phyloP scores from a whole-genome alignment of 2,113 vertebrate genomes.

The Archilochus colubris region DNA sequence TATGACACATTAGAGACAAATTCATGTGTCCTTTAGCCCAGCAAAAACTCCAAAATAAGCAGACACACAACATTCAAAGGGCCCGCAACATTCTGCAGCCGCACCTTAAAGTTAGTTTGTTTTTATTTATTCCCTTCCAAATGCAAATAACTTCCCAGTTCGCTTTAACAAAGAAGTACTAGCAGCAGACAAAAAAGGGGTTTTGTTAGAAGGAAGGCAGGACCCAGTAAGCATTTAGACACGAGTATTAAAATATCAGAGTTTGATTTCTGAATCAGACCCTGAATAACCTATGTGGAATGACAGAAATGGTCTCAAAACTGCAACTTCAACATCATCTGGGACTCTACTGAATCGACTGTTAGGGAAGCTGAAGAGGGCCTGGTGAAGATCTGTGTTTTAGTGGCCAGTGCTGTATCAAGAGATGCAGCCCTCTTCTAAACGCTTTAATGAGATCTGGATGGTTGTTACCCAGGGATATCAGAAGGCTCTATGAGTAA shows the following conservation, averaged over 20 bases:
- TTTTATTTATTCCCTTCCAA: conserved; percentile 50
- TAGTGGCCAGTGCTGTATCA: neutral
- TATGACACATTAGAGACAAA: conserved; percentile 2
- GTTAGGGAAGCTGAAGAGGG: neutral
- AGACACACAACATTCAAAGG: neutral
- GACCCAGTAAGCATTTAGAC: neutral
- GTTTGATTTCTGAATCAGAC: neutral
- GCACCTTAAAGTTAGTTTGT: neutral
- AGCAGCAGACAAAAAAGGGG: conserved; percentile 39
- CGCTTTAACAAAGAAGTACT: neutral
- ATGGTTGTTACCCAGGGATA: rapidly evolving
- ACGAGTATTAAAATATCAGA: neutral
- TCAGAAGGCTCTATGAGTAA: neutral
- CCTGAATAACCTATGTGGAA: neutral
- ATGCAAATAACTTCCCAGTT: neutral
- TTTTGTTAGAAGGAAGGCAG: neutral
- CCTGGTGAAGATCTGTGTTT: neutral
- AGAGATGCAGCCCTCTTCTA: neutral
- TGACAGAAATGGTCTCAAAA: neutral
- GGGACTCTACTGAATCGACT: neutral
- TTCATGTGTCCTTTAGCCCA: neutral
- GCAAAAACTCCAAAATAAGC: conserved; percentile 25
- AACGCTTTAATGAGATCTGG: neutral
- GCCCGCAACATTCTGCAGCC: neutral
- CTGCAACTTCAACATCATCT: neutral